Percentiles rank a stretch among this genome's conserved stretches.
These are phyloP conservation scores for Drosophila persimilis DNA, from an alignment of 1,140 invertebrate genomes.

Conservation along the genomic window DNA sequence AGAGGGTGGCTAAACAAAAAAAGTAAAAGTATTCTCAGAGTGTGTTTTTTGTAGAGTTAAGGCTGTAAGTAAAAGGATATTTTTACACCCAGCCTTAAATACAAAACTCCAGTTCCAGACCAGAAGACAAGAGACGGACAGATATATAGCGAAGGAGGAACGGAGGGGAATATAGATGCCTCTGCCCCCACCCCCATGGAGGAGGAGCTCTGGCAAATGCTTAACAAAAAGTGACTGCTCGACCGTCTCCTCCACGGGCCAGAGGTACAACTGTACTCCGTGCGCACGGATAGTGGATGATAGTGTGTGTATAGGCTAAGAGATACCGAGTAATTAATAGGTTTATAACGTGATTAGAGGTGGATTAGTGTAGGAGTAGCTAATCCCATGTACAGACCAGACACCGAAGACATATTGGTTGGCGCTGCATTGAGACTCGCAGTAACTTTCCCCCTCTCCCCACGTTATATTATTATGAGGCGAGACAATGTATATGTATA, in stretches of 20 bases:
- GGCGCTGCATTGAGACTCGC: not conserved
- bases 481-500: conserved; percentile 39
- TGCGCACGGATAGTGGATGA: no score
- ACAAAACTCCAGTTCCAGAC: no score
- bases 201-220: conserved; percentile 12
- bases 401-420: not conserved
- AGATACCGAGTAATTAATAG: conserved; percentile 11
- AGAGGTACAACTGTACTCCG: not conserved
- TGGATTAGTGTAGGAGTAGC: conserved; percentile 1
- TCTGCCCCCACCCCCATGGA: not conserved
- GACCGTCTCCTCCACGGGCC: not conserved
- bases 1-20: no score
- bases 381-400: conserved; percentile 5
- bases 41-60: no score
- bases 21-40: no score
- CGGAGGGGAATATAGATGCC: no score
- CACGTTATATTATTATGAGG: conserved; percentile 7
- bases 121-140: not conserved
- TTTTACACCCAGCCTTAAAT: no score
- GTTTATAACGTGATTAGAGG: conserved; percentile 26
- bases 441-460: conserved; percentile 11
- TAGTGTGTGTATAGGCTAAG: conserved; percentile 13
- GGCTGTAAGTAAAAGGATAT: no score
- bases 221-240: not conserved
- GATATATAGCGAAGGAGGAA: not conserved